Conservation (phyloP, 2,113 vertebrate genomes). For the Pardalotus punctatus region DNA sequence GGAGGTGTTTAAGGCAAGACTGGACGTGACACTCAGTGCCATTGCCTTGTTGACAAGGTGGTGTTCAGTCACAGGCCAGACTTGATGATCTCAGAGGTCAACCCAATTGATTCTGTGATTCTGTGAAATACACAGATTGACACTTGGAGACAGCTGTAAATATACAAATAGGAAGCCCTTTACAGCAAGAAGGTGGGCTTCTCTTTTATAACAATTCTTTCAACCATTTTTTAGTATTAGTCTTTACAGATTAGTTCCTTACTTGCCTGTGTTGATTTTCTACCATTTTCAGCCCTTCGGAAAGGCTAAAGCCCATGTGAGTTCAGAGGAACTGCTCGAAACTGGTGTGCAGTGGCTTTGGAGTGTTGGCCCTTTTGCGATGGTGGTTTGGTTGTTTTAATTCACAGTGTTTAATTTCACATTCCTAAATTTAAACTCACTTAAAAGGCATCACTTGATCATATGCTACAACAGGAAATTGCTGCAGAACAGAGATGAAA, state of each 20-base stretch:
- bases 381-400: neutral
- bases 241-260: neutral
- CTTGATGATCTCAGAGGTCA: neutral
- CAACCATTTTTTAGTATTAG: neutral
- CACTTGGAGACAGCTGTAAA: neutral
- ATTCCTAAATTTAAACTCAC: neutral
- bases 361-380: neutral
- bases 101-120: neutral
- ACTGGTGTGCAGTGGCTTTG: neutral
- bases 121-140: neutral
- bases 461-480: neutral
- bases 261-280: neutral
- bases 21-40: neutral
- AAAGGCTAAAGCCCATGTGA: neutral
- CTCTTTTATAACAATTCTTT: neutral
- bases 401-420: rapidly evolving
- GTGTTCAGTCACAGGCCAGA: neutral
- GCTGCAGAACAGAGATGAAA: neutral
- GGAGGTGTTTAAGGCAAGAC: neutral
- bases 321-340: neutral
- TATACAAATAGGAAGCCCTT: neutral
- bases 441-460: neutral
- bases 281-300: neutral
- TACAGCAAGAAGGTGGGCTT: neutral
- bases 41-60: neutral